Percentiles rank a stretch among this genome's conserved stretches.
Conservation (phyloP, 2,797 vertebrate genomes). For the Pipistrellus kuhlii region DNA sequence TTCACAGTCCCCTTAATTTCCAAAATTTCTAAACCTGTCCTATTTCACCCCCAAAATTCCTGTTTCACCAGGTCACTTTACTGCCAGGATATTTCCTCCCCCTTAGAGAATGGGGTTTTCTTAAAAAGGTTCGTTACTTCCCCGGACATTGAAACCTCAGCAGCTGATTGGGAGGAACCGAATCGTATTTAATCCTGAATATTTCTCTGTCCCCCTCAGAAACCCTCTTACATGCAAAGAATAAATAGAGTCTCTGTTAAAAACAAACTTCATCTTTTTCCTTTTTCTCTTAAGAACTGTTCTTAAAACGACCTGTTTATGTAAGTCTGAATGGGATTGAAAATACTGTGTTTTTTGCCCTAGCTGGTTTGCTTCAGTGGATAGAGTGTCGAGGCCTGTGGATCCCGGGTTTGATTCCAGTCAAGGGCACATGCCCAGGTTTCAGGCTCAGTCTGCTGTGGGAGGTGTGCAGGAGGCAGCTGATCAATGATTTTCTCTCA, state of each 20-base stretch:
- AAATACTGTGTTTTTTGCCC: neutral
- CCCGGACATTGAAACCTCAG: neutral
- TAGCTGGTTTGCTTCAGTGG: no score
- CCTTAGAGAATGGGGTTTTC: neutral
- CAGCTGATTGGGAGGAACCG: neutral
- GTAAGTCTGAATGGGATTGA: neutral
- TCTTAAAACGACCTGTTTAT: neutral
- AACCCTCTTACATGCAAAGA: neutral
- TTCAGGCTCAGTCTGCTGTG: no score
- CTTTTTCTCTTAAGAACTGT: neutral
- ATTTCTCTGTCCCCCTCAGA: neutral
- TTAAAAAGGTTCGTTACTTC: neutral
- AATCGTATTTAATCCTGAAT: neutral
- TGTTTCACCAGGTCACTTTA: neutral
- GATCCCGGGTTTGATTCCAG: no score
- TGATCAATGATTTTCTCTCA: no score
- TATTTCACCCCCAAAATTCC: no score
- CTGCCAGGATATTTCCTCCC: neutral
- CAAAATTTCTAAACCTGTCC: no score
- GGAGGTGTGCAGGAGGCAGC: no score
- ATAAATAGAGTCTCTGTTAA: neutral
- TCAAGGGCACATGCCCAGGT: no score
- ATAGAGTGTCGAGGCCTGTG: no score
- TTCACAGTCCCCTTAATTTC: no score
- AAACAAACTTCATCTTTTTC: neutral